Conservation (phyloP, 2,888 invertebrate genomes). For the Hemithea aestivaria region DNA sequence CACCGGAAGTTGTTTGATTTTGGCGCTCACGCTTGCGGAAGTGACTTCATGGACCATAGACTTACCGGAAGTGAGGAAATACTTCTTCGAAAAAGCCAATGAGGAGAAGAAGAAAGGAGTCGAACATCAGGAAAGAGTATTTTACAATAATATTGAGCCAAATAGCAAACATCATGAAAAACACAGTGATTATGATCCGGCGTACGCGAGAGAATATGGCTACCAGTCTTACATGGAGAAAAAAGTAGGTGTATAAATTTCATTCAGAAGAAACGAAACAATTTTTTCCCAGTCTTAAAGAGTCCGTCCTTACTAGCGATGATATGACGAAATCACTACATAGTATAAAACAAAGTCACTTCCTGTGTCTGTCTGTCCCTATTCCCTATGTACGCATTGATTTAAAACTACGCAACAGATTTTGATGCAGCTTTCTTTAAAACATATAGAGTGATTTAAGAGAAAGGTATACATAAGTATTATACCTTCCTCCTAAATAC, state of each 20-base stretch:
- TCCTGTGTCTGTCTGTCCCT: too few relatives aligned
- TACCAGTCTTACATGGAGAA: constrained; percentile 55
- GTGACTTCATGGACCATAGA: constrained; percentile 62
- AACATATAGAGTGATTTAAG: too few relatives aligned
- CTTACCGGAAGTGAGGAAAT: constrained; percentile 52
- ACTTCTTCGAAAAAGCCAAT: constrained; percentile 45
- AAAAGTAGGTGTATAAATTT: constrained; percentile 43
- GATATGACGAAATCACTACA: too few relatives aligned
- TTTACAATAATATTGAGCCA: constrained; percentile 41
- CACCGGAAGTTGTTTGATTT: constrained; percentile 27
- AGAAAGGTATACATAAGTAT: too few relatives aligned
- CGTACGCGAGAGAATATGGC: constrained; percentile 46
- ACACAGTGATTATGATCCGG: constrained; percentile 28
- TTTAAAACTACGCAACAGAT: too few relatives aligned
- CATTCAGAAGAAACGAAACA: too few relatives aligned
- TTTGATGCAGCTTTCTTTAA: too few relatives aligned
- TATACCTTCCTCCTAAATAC: too few relatives aligned
- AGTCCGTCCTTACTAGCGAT: too few relatives aligned
- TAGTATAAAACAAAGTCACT: too few relatives aligned
- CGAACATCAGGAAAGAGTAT: constrained; percentile 21
- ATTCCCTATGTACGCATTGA: too few relatives aligned
- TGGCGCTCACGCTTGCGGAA: constrained; percentile 36
- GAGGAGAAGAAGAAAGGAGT: constrained; percentile 19
- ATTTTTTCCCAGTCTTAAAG: too few relatives aligned
- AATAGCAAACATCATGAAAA: constrained; percentile 41